Percentiles rank a stretch among this genome's conserved stretches.
phyloP scores from a whole-genome alignment of 2,888 invertebrate genomes.

The Sminthurides aquaticus region DNA sequence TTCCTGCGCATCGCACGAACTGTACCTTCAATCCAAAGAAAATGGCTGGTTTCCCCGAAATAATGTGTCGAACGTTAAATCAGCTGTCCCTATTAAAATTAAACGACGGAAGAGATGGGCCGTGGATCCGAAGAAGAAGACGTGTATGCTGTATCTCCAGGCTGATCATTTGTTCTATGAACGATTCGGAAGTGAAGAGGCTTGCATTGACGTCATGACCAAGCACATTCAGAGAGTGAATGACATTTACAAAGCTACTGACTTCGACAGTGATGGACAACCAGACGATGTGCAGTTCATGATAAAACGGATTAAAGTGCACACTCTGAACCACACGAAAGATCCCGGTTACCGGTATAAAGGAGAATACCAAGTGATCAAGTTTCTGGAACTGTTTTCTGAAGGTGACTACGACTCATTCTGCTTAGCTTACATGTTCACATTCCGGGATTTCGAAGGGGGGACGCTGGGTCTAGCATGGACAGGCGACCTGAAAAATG shows the following conservation, averaged over 20 bases:
- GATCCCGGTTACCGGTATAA: constrained; percentile 83
- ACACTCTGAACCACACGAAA: constrained; percentile 71
- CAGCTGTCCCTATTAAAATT: constrained; percentile 28
- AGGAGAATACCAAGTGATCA: constrained; percentile 94
- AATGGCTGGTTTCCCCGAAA: constrained; percentile 14
- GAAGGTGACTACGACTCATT: constrained; percentile 97
- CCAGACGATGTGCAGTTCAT: constrained; percentile 85
- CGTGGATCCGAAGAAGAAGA: constrained; percentile 78
- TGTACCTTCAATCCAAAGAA: constrained; percentile 49
- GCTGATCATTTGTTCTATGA: constrained; percentile 95
- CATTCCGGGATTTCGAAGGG: constrained; percentile 92
- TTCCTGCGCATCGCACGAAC: constrained; percentile 57
- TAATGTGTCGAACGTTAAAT: not conserved
- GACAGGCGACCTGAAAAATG: constrained; percentile 92
- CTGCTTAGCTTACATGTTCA: constrained; percentile 97
- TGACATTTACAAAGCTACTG: constrained; percentile 52
- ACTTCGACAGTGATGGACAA: constrained; percentile 86
- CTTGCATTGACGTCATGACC: constrained; percentile 91
- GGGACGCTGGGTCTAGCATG: constrained; percentile 94
- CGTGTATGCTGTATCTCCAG: constrained; percentile 90
- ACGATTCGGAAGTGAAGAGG: constrained; percentile 86
- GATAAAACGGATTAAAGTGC: constrained; percentile 91
- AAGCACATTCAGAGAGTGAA: constrained; percentile 89
- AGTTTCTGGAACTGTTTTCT: constrained; percentile 91
- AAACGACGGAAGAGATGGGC: constrained; percentile 48